Conservation (phyloP, 2,888 invertebrate species). For the Stratiomys singularior region DNA sequence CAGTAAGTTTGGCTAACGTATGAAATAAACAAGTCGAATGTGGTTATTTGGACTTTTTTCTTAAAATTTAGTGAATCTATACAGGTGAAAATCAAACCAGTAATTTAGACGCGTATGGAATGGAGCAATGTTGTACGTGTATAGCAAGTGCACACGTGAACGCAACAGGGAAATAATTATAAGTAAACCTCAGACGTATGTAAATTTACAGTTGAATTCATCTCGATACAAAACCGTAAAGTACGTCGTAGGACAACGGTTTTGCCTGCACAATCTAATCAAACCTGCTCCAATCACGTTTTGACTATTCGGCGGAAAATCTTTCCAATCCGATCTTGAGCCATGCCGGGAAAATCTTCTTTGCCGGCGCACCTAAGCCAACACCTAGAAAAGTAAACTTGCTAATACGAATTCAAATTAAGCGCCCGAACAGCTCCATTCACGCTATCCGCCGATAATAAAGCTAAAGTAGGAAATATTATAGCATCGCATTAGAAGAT, state of each 20-base stretch:
- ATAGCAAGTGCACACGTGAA: not conserved
- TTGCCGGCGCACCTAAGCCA: constrained; percentile 24
- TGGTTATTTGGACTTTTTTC: too few relatives aligned
- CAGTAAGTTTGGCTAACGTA: too few relatives aligned
- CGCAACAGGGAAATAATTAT: constrained; percentile 39
- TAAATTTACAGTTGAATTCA: constrained; percentile 41
- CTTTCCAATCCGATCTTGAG: constrained; percentile 28
- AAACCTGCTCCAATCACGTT: constrained; percentile 26
- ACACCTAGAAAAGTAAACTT: constrained; percentile 13
- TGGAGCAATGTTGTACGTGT: too few relatives aligned
- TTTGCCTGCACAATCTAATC: constrained; percentile 23
- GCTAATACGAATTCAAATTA: constrained; percentile 41
- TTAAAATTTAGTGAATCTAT: too few relatives aligned
- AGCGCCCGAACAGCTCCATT: constrained; percentile 24
- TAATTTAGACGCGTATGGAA: too few relatives aligned
- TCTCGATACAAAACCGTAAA: constrained; percentile 40
- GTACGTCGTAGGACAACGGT: constrained; percentile 45
- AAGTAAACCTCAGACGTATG: constrained; percentile 2
- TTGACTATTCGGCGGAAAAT: constrained; percentile 26
- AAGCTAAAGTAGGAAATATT: constrained; percentile 42
- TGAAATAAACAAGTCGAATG: too few relatives aligned
- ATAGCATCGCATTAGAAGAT: constrained; percentile 34
- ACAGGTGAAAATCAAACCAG: too few relatives aligned
- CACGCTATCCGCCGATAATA: constrained; percentile 1
- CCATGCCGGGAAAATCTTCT: constrained; percentile 21